Evolutionary conservation across 1,140 invertebrate genomes (phyloP).

Genomic region (Ostrea denselamellosa): DNA sequence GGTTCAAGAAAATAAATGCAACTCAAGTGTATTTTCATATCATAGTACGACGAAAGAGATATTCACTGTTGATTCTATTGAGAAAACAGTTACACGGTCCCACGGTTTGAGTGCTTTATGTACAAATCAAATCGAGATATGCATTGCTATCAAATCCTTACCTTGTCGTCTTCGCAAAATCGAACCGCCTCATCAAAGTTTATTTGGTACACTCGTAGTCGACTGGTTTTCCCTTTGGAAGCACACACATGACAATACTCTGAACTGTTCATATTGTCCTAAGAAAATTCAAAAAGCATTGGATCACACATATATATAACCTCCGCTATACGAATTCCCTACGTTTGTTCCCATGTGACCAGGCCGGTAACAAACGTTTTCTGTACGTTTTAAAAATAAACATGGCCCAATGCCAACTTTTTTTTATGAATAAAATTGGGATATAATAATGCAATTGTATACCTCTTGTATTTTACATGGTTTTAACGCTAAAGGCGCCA

Average conservation of each 20-base stretch:
- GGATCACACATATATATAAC: neutral
- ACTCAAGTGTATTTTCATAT: no score
- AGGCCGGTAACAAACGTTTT: neutral
- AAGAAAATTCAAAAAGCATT: neutral
- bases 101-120: no score
- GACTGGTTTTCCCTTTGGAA: slow-evolving; percentile 49
- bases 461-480: neutral
- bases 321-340: neutral
- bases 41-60: no score
- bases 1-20: no score
- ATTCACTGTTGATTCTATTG: no score
- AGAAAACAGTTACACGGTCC: no score
- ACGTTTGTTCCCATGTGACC: slow-evolving; percentile 11
- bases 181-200: slow-evolving; percentile 68
- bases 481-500: neutral
- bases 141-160: slow-evolving; percentile 58
- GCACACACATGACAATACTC: slow-evolving; percentile 58
- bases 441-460: neutral
- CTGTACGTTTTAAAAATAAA: neutral
- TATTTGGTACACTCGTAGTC: slow-evolving; percentile 66
- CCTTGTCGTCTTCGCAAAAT: slow-evolving; percentile 68
- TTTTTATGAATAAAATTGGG: neutral
- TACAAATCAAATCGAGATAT: no score
- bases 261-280: neutral
- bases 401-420: neutral